Conservation (phyloP, 2,888 invertebrate genomes). For the Zaprionus lineosus region DNA sequence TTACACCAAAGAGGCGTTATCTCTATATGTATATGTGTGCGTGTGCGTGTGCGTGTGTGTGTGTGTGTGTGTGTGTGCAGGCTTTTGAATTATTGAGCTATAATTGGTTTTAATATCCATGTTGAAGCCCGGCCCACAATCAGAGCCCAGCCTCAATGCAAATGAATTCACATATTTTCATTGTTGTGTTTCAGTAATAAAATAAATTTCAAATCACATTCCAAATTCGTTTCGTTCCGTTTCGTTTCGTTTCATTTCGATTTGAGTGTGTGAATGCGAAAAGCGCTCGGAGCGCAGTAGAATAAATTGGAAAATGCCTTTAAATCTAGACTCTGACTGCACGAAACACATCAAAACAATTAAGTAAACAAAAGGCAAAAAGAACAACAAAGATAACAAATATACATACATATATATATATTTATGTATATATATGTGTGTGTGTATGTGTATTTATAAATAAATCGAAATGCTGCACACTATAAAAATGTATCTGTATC, state of each 20-base stretch:
- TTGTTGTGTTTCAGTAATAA: conserved; percentile 26
- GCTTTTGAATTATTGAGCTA: conserved; percentile 43
- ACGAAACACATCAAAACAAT: conserved; percentile 26
- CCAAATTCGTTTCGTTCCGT: conserved; percentile 47
- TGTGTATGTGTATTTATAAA: neutral
- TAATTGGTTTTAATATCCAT: conserved; percentile 64
- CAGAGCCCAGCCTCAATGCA: conserved; percentile 18
- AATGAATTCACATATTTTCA: neutral
- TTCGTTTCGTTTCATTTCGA: too few relatives aligned
- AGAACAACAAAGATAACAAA: neutral
- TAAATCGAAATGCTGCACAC: too few relatives aligned
- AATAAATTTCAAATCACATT: conserved; percentile 56
- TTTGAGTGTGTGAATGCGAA: conserved; percentile 35
- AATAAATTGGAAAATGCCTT: conserved; percentile 52
- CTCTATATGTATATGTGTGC: too few relatives aligned
- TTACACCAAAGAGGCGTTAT: too few relatives aligned
- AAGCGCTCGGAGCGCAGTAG: conserved; percentile 34
- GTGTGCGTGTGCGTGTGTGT: neutral
- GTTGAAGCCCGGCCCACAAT: conserved; percentile 33
- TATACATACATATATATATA: neutral
- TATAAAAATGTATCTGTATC: neutral
- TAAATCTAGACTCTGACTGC: conserved; percentile 35
- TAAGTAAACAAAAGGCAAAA: conserved; percentile 6
- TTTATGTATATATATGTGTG: neutral
- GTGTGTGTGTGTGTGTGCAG: neutral